A percentile compares a stretch with the other conserved stretches of the same genome.
phyloP scores from a whole-genome alignment of 1,140 invertebrate genomes.

The Hyles vespertilio region DNA sequence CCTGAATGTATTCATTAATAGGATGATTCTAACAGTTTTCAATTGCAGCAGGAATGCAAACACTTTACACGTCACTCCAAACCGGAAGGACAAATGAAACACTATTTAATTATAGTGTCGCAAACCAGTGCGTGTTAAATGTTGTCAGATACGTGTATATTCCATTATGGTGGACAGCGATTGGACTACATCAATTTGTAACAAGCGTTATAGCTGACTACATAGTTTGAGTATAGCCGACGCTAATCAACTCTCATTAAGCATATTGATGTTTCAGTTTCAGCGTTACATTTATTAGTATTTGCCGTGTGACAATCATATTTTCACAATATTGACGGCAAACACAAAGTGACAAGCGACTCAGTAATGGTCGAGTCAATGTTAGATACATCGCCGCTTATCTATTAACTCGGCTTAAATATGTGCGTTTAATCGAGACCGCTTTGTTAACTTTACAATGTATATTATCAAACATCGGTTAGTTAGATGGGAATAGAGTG shows the following conservation, averaged over 20 bases:
- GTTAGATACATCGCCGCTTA: neutral
- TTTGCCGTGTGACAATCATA: conserved; percentile 40
- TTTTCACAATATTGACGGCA: conserved; percentile 22
- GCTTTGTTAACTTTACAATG: conserved; percentile 25
- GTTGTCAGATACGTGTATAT: too few relatives aligned
- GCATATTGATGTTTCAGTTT: conserved; percentile 50
- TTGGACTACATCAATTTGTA: conserved; percentile 23
- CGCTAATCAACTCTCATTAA: conserved; percentile 60
- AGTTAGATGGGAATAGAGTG: conserved; percentile 35
- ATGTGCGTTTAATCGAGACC: neutral
- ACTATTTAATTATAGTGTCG: too few relatives aligned
- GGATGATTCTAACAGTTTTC: neutral
- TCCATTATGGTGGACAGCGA: too few relatives aligned
- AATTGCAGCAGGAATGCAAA: too few relatives aligned
- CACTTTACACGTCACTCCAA: too few relatives aligned
- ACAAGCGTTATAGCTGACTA: conserved; percentile 19
- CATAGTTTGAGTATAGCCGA: conserved; percentile 29
- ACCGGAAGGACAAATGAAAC: too few relatives aligned
- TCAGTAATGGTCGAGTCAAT: conserved; percentile 8
- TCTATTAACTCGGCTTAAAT: conserved; percentile 7
- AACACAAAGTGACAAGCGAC: conserved; percentile 7
- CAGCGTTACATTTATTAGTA: conserved; percentile 52
- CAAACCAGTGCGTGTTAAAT: too few relatives aligned
- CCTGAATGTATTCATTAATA: neutral
- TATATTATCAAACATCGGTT: conserved; percentile 25